A percentile compares a stretch with the other conserved stretches of the same genome.
phyloP scores from a whole-genome alignment of 2,888 invertebrate genomes.

The Belgica antarctica region DNA sequence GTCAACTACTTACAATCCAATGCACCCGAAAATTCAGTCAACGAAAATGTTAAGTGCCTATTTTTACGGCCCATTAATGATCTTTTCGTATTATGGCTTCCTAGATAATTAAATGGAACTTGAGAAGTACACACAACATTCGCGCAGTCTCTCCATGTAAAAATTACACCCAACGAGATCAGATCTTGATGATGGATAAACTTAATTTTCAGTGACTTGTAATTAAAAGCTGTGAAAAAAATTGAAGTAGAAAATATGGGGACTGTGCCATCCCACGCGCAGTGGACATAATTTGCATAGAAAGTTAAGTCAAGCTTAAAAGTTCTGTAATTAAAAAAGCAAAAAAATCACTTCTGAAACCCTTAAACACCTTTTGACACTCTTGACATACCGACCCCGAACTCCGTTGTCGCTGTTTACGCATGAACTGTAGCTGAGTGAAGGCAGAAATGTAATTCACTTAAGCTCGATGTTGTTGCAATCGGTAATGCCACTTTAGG shows the following conservation, averaged over 20 bases:
- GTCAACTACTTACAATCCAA: constrained; percentile 5
- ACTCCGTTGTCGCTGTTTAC: constrained; percentile 6
- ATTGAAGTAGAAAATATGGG: no score
- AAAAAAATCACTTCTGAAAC: no score
- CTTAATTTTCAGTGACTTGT: not conserved
- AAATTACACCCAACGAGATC: no score
- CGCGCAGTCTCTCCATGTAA: not conserved
- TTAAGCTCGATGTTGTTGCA: constrained; percentile 7
- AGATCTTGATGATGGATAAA: constrained; percentile 12
- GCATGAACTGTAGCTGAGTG: not conserved
- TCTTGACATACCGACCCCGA: no score
- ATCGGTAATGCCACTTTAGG: constrained; percentile 19
- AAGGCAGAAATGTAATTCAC: constrained; percentile 5
- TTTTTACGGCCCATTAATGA: constrained; percentile 32
- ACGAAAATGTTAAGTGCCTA: constrained; percentile 23
- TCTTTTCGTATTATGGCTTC: constrained; percentile 32
- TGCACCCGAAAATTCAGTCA: not conserved
- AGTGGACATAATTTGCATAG: no score
- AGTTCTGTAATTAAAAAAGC: no score
- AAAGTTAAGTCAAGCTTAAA: no score
- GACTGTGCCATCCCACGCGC: no score
- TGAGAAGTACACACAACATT: not conserved
- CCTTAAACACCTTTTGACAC: no score
- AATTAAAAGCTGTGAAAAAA: constrained; percentile 8
- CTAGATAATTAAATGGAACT: constrained; percentile 34